Evolutionary conservation across 2,113 vertebrate genomes (phyloP).

Genomic region (Australoheros scitulus): DNA sequence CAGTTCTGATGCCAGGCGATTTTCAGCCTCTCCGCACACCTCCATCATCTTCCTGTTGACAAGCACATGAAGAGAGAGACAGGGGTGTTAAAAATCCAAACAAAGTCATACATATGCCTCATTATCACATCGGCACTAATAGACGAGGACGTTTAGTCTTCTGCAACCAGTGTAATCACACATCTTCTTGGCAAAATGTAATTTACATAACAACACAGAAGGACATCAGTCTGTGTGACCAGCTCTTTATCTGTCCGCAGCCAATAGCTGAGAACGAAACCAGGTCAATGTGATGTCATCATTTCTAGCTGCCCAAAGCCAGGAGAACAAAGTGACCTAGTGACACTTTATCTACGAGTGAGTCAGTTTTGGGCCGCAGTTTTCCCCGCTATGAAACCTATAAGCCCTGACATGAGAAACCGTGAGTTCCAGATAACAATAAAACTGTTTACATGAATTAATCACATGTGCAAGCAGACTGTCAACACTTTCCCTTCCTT

Average conservation of each 20-base stretch:
- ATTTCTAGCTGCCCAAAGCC: not conserved
- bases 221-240: not conserved
- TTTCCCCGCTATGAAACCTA: not conserved
- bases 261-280: conserved; percentile 29
- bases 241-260: not conserved
- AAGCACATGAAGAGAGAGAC: conserved; percentile 12
- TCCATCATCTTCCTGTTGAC: conserved; percentile 93
- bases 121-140: not conserved
- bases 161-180: not conserved
- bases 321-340: not conserved
- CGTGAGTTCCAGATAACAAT: not conserved
- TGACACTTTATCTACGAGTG: not conserved
- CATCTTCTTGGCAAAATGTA: not conserved
- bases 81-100: not conserved
- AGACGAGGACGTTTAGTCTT: not conserved
- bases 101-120: not conserved
- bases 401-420: not conserved
- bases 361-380: not conserved
- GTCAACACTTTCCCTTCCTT: conserved; percentile 56
- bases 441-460: not conserved
- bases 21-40: conserved; percentile 93
- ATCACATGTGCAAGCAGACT: not conserved
- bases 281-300: conserved; percentile 11
- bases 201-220: conserved; percentile 19
- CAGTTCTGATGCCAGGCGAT: conserved; percentile 90